These are phyloP conservation scores for Parotia lawesii DNA, from an alignment of 2,113 vertebrate species.

Conservation along the genomic window DNA sequence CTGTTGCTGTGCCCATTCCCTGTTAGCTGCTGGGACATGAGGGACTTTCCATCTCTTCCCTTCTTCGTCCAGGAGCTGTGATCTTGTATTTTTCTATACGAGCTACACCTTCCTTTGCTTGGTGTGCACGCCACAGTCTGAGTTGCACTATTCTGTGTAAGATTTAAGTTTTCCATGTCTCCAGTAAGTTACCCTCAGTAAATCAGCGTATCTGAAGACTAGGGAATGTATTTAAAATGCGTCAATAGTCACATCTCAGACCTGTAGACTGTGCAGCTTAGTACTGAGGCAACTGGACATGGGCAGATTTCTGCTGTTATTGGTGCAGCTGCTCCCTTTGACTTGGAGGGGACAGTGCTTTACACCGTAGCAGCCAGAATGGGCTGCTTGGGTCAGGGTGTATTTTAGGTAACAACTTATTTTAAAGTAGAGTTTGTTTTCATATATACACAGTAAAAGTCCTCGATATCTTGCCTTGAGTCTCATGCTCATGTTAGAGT, in stretches of 20 bases:
- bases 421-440: neutral
- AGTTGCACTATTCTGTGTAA: neutral
- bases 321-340: neutral
- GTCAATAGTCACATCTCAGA: neutral
- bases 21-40: neutral
- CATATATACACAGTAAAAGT: neutral
- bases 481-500: neutral
- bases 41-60: neutral
- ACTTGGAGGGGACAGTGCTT: neutral
- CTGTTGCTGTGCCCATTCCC: neutral
- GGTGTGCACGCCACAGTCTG: neutral
- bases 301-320: neutral
- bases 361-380: neutral
- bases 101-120: neutral
- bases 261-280: neutral
- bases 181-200: neutral
- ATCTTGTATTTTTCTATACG: neutral
- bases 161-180: neutral
- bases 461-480: neutral
- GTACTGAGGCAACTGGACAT: neutral
- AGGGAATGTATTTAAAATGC: neutral
- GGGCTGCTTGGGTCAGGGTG: neutral
- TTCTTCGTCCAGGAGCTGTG: neutral
- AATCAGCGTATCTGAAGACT: neutral
- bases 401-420: neutral